Evolutionary conservation across 2,888 invertebrate species (phyloP), one percentile per base, ranked within the genome.

Genomic region (Agonopterix arenella): DNA sequence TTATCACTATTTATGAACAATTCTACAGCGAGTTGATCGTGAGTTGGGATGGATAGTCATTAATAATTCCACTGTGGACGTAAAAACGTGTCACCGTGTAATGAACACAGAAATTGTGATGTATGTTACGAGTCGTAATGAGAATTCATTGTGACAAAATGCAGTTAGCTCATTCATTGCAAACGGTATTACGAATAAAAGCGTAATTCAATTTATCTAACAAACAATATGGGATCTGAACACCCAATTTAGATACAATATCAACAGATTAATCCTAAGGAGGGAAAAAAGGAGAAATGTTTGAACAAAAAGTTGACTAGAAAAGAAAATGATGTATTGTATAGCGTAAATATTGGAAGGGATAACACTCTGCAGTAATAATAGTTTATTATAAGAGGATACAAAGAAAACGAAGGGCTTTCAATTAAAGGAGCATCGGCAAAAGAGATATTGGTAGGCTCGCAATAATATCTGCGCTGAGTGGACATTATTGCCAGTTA

Each of bases 401-500:
- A 40, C 10, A n/a, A 11, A 64, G 58, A 61, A 70, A 70, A 71
- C 64, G 73, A 68, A 58, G 55, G 62, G 55, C 58, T 62, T 75
- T 72, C 70, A 76, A 76, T 76, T 76, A 75, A 66, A 66, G 62
- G 60, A 52, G 52, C 48, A 45, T 44, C 52, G 54, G 52, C 54
- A 51, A 46, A 50, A 55, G 55, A 52, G 51, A 49, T 59, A 61
- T 60, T 60, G 60, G 55, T 55, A 52, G 55, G 59, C 51, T 48
- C 55, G 64, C 64, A 66, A 61, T 28, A 28, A 28, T 70, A 64
- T 59, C 58, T 52, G 49, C 62, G 62, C 64, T 64, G 65, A 65
- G 65, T 68, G 59, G 65, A 58, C 65, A 68, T 70, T 73, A 70
- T 68, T 68, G 63, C 56, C 66, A 60, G 70, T 74, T 76, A 77